These are phyloP conservation scores for Sminthurinus aureus DNA, from an alignment of 2,888 invertebrate species.

Conservation along the genomic window DNA sequence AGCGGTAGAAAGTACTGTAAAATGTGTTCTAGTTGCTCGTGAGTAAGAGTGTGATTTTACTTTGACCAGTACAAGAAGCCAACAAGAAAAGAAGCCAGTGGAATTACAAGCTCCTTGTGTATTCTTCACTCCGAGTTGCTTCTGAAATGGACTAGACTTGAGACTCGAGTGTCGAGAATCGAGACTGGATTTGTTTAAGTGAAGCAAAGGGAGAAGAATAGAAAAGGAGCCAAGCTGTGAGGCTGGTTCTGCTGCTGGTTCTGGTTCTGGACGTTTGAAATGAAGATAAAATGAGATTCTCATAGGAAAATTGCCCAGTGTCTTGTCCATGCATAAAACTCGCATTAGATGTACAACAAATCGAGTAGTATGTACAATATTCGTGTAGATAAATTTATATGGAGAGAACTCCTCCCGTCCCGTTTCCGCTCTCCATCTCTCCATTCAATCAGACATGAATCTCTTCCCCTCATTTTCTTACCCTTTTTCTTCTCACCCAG, in stretches of 20 bases:
- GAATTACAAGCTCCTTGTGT: neutral
- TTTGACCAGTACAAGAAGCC: too few species aligned
- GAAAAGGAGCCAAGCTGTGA: neutral
- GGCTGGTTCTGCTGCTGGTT: too few species aligned
- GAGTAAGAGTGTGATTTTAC: too few species aligned
- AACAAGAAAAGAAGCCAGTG: too few species aligned
- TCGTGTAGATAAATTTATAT: neutral
- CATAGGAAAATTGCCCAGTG: constrained; percentile 22
- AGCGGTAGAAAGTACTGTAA: too few species aligned
- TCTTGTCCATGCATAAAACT: neutral
- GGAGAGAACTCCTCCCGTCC: constrained; percentile 44
- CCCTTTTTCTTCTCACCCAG: neutral
- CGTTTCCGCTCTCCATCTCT: constrained; percentile 47
- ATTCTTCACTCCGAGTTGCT: neutral
- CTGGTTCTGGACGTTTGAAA: neutral
- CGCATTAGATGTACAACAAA: neutral
- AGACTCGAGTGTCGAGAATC: too few species aligned
- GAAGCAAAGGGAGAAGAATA: neutral
- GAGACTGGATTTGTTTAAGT: too few species aligned
- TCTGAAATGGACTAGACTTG: neutral
- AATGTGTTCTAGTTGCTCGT: too few species aligned
- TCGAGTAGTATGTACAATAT: too few species aligned
- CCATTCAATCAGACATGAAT: constrained; percentile 3
- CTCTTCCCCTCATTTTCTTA: neutral
- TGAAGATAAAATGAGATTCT: constrained; percentile 20